phyloP scores from a whole-genome alignment of 2,113 vertebrate species.

The Climacteris rufus region DNA sequence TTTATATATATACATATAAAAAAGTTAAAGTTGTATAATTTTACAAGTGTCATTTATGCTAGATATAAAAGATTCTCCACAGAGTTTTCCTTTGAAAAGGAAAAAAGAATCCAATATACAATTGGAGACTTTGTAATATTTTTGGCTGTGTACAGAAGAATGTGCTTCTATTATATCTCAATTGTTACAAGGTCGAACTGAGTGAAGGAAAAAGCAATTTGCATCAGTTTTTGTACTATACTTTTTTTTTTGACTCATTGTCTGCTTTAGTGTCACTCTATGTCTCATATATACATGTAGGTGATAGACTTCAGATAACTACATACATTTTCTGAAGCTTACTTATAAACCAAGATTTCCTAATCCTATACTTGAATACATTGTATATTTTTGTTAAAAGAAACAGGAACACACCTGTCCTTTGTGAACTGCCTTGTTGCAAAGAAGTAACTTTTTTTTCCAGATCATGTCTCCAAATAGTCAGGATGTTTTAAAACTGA shows the following conservation, averaged over 20 bases:
- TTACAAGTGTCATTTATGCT: not conserved
- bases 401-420: not conserved
- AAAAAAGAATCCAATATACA: not conserved
- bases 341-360: not conserved
- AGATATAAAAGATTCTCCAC: not conserved
- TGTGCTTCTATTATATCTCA: not conserved
- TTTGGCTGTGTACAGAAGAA: not conserved
- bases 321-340: not conserved
- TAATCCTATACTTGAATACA: not conserved
- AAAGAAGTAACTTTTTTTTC: not conserved
- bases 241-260: not conserved
- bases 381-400: not conserved
- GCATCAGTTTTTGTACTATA: too few species aligned
- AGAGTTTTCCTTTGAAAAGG: not conserved
- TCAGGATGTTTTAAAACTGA: not conserved
- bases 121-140: not conserved
- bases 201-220: not conserved
- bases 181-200: not conserved
- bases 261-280: not conserved
- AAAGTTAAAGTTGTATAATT: not conserved
- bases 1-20: not conserved
- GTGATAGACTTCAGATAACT: not conserved
- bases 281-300: not conserved
- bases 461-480: not conserved
- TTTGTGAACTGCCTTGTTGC: not conserved